These are phyloP conservation scores for Mythimna impura DNA, from an alignment of 2,888 invertebrate species.

Conservation along the genomic window DNA sequence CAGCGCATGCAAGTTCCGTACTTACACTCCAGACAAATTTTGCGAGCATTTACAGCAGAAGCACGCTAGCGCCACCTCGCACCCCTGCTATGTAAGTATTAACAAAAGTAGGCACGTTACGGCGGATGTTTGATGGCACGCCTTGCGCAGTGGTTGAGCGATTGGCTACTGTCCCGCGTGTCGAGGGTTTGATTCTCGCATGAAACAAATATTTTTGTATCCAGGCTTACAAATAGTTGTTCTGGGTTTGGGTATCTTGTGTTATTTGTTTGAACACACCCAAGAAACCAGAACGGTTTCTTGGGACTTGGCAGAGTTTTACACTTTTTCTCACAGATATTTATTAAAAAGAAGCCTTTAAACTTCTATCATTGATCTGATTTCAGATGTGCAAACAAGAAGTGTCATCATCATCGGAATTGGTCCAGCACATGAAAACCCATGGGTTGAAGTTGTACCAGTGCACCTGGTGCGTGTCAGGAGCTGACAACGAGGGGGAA, in stretches of 20 bases:
- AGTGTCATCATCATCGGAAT: conserved; percentile 69
- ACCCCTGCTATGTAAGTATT: conserved; percentile 79
- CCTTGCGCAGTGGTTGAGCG: no score
- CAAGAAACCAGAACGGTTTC: no score
- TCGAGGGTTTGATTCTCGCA: no score
- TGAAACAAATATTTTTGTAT: no score
- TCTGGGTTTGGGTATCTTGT: no score
- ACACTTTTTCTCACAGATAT: no score
- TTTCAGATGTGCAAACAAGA: conserved; percentile 74
- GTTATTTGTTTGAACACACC: no score
- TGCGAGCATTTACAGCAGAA: conserved; percentile 77
- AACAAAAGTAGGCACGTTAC: no score
- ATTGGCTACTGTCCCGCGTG: no score
- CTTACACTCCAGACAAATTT: conserved; percentile 80
- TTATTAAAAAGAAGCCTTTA: not conserved
- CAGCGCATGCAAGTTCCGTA: conserved; percentile 76
- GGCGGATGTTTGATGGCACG: no score
- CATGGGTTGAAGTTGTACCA: conserved; percentile 85
- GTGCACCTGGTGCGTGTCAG: conserved; percentile 85
- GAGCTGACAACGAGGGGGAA: conserved; percentile 79
- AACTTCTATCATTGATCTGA: not conserved
- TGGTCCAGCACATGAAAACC: conserved; percentile 78
- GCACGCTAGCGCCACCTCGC: conserved; percentile 68
- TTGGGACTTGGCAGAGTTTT: no score
- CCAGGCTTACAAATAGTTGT: no score